Evolutionary conservation across 2,888 invertebrate species (phyloP), one percentile per base, ranked within the genome.

Genomic region (Volucella bombylans): DNA sequence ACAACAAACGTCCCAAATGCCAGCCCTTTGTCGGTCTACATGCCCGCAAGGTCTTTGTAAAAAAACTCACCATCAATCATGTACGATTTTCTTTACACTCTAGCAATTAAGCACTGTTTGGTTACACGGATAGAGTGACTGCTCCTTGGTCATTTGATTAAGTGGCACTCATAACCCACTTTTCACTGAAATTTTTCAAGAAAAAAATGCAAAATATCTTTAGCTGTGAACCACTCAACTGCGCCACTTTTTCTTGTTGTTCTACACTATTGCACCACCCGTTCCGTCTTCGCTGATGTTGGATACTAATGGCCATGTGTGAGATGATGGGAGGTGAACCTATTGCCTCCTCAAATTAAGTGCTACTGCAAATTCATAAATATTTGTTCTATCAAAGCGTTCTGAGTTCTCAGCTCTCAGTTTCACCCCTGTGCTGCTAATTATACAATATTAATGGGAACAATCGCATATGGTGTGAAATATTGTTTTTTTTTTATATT

Each of bases 401-500:
- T 47, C 55, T n/a, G 41, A 11, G 67, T n/a, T 55, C 68, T 64
- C 18, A 47, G 23, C 6, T 31, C 4, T 6, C 55, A 43, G 49
- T 45, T 18, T 62, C 47, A 49, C 55, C 57, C 43, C 55, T 50
- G 45, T 8, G 11, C 18, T 15, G 69, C 73, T 68, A 73, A 41
- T 79, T 73, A 52, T 57, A 52, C 18, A 23, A 23, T 23, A 23
- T 79, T 79, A 74, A 82, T 79, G 78, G 43, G 67, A 82, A 72
- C 78, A 82, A 72, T 72, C 68, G 52, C 82, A 73, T 69, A 57
- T 38, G 62, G 62, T 31, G 59, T 57, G 64, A 69, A 67, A 38
- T 54, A 82, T 50, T 43, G 54, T 71, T 57, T 67, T 74, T n/a
- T 49, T 50, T 52, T 49, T 41, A 61, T 4, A 15, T 52, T n/a